Conservation (phyloP, 1,140 invertebrate genomes). For the Drosophila paulistorum region DNA sequence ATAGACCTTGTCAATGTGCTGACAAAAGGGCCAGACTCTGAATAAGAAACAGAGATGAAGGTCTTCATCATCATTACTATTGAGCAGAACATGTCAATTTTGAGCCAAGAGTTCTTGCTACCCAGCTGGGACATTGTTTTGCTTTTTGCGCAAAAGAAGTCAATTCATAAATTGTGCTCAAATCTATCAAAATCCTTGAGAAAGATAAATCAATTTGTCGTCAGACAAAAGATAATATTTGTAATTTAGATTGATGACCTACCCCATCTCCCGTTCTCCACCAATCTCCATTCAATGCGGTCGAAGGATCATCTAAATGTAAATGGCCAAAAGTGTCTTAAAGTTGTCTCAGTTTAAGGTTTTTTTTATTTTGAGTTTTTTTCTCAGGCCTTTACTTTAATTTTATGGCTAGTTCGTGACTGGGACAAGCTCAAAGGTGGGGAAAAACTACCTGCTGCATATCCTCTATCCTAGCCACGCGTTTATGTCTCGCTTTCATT, state of each 20-base stretch:
- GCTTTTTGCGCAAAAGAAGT: neutral
- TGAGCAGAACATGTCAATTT: conserved; percentile 69
- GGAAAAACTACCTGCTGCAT: conserved; percentile 7
- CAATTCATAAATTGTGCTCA: conserved; percentile 52
- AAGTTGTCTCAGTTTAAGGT: conserved; percentile 14
- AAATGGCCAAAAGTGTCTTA: conserved; percentile 8
- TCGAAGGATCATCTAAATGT: conserved; percentile 11
- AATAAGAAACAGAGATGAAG: conserved; percentile 31
- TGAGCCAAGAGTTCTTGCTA: conserved; percentile 26
- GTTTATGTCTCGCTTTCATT: conserved; percentile 2
- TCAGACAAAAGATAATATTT: conserved; percentile 67
- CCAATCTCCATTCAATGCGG: conserved; percentile 15
- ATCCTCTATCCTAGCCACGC: conserved; percentile 13
- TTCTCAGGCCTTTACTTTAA: conserved; percentile 35
- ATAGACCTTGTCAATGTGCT: conserved; percentile 32
- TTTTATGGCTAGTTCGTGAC: conserved; percentile 74
- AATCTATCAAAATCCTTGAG: conserved; percentile 60
- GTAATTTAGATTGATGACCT: conserved; percentile 74
- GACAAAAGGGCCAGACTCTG: neutral
- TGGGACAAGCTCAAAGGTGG: conserved; percentile 20
- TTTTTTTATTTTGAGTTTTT: neutral
- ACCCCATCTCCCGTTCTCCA: conserved; percentile 4
- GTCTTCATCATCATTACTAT: conserved; percentile 61
- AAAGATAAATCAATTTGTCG: conserved; percentile 75
- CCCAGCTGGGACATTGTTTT: conserved; percentile 8